phyloP scores from a whole-genome alignment of 2,113 vertebrate genomes.

The Sceloporus tristichus region DNA sequence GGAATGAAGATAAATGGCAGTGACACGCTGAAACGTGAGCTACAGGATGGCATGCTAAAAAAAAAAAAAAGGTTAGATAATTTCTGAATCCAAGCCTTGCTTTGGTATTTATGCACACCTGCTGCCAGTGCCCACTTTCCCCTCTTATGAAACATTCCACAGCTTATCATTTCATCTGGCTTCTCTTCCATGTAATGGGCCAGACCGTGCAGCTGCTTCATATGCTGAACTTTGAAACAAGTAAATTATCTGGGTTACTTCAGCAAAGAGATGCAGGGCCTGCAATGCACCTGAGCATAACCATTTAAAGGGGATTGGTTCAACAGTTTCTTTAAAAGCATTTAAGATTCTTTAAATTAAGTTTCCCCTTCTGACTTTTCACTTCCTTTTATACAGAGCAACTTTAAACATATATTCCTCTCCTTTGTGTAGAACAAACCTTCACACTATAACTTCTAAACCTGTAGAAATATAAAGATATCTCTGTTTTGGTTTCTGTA shows the following conservation, averaged over 20 bases:
- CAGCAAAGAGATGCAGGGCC: neutral
- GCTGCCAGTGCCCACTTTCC: conserved; percentile 25
- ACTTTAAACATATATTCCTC: neutral
- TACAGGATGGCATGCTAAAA: accelerated
- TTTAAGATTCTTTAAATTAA: neutral
- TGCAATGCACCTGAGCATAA: neutral
- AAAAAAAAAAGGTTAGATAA: neutral
- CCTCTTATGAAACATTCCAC: conserved; percentile 7
- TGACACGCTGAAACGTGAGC: neutral
- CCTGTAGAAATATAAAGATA: neutral
- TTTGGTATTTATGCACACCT: conserved; percentile 43
- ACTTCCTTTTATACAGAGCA: neutral
- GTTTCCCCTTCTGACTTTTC: neutral
- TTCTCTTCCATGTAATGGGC: neutral
- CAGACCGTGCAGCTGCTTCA: conserved; percentile 15
- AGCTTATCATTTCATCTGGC: neutral
- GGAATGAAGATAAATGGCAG: conserved; percentile 26
- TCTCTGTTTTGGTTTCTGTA: no score
- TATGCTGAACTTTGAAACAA: conserved; percentile 1
- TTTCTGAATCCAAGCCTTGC: conserved; percentile 31
- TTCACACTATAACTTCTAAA: neutral
- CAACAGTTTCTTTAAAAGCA: neutral
- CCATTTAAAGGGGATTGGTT: neutral
- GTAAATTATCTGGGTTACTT: conserved; percentile 19
- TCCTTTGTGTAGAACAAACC: neutral